Evolutionary conservation across 2,113 vertebrate species (phyloP).

Genomic region (Microcebus lehilahytsara): DNA sequence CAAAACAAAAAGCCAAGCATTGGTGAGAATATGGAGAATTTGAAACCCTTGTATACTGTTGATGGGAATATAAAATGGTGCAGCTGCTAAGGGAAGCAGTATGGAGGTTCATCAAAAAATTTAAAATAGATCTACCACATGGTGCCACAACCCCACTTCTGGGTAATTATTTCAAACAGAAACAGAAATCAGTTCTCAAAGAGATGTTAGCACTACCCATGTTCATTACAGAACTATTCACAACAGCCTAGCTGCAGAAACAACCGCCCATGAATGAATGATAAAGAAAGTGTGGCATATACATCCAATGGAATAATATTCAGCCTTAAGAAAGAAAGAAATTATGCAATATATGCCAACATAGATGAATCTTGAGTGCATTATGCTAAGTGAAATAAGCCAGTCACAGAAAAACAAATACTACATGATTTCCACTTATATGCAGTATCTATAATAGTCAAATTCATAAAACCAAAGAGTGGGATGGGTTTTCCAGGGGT

Average conservation of each 20-base stretch:
- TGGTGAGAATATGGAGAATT: neutral
- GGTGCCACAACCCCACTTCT: neutral
- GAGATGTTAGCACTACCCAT: neutral
- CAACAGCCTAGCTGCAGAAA: neutral
- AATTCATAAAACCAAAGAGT: neutral
- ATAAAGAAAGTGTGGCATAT: neutral
- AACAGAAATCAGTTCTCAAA: neutral
- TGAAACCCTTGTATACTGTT: neutral
- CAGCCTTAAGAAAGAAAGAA: neutral
- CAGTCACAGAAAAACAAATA: neutral
- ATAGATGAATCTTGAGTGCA: neutral
- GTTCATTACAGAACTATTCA: neutral
- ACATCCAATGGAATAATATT: neutral
- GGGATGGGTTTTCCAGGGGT: neutral
- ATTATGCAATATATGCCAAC: neutral
- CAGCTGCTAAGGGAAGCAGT: neutral
- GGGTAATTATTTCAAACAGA: neutral
- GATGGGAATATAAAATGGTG: neutral
- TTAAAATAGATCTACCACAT: neutral
- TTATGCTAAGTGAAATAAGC: neutral
- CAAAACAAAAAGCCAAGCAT: neutral
- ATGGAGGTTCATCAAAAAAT: neutral
- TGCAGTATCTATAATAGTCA: neutral
- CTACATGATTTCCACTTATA: neutral
- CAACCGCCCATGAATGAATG: neutral